These are phyloP conservation scores for Drosophila mauritiana DNA, from an alignment of 1,140 invertebrate species.

Conservation along the genomic window DNA sequence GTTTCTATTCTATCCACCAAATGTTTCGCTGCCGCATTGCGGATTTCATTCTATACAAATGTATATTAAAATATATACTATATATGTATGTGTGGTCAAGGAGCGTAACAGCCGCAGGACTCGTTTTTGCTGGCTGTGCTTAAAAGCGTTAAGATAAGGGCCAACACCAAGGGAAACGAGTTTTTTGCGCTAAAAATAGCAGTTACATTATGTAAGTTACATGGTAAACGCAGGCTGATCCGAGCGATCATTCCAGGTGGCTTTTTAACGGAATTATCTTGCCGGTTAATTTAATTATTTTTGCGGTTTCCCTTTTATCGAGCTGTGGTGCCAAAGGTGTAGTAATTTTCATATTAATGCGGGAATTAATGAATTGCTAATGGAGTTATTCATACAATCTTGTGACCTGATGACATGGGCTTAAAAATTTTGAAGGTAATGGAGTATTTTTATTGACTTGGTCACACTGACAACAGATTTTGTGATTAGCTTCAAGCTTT, in stretches of 20 bases:
- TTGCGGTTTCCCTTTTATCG: slow-evolving; percentile 1
- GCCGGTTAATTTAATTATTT: slow-evolving; percentile 25
- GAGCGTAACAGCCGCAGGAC: slow-evolving; percentile 42
- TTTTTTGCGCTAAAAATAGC: slow-evolving; percentile 34
- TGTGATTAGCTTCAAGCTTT: too few species aligned
- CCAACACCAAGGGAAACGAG: slow-evolving; percentile 33
- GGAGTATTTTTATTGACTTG: neutral
- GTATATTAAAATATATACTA: slow-evolving; percentile 7
- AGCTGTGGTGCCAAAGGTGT: neutral
- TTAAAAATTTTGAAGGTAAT: neutral
- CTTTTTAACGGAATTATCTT: slow-evolving; percentile 21
- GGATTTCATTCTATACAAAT: slow-evolving; percentile 44
- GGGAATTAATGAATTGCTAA: neutral
- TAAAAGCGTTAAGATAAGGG: slow-evolving; percentile 46
- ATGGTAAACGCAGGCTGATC: slow-evolving; percentile 8
- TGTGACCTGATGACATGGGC: neutral
- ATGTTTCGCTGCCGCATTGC: slow-evolving; percentile 58
- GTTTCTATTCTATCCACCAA: slow-evolving; percentile 10
- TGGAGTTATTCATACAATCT: neutral
- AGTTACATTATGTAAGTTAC: slow-evolving; percentile 40
- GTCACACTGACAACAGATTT: too few species aligned
- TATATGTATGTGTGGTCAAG: slow-evolving; percentile 26
- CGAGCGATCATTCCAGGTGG: slow-evolving; percentile 29
- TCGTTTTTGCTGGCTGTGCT: slow-evolving; percentile 44
- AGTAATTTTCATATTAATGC: slow-evolving; percentile 3